Percentiles rank a stretch among this genome's conserved stretches.
These are phyloP conservation scores for Lycophotia porphyrea DNA, from an alignment of 2,888 invertebrate genomes.

Conservation along the genomic window DNA sequence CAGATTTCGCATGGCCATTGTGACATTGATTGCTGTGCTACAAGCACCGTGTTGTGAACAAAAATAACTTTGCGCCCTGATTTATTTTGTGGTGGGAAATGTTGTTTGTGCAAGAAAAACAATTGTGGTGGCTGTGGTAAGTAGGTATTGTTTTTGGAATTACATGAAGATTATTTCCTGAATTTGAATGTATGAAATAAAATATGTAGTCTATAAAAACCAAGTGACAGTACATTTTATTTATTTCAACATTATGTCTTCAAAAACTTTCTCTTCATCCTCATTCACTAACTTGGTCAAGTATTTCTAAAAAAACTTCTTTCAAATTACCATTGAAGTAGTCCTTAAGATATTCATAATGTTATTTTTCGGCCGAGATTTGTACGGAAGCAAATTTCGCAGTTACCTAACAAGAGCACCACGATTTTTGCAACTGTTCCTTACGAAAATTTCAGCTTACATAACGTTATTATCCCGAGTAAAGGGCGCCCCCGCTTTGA, in stretches of 20 bases:
- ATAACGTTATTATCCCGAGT: slow-evolving; percentile 79
- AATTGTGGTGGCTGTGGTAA: neutral
- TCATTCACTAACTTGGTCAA: slow-evolving; percentile 33
- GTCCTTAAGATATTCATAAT: slow-evolving; percentile 50
- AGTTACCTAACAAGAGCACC: slow-evolving; percentile 68
- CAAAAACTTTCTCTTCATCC: slow-evolving; percentile 10
- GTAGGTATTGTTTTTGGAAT: neutral
- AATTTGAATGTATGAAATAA: neutral
- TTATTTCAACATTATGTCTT: slow-evolving; percentile 1
- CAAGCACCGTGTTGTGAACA: slow-evolving; percentile 57
- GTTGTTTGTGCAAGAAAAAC: slow-evolving; percentile 32
- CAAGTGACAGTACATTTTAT: neutral
- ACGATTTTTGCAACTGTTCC: slow-evolving; percentile 79
- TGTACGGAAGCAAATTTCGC: slow-evolving; percentile 51
- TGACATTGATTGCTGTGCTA: slow-evolving; percentile 72
- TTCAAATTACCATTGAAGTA: slow-evolving; percentile 49
- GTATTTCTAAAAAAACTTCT: slow-evolving; percentile 43
- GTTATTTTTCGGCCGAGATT: slow-evolving; percentile 45
- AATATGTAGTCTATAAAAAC: neutral
- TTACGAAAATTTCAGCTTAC: slow-evolving; percentile 79
- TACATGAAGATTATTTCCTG: neutral
- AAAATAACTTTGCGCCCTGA: slow-evolving; percentile 61
- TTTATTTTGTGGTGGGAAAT: slow-evolving; percentile 57
- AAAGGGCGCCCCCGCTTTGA: slow-evolving; percentile 76
- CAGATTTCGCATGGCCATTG: slow-evolving; percentile 76